Conservation (phyloP, 2,888 invertebrate genomes). For the Metellina segmentata region DNA sequence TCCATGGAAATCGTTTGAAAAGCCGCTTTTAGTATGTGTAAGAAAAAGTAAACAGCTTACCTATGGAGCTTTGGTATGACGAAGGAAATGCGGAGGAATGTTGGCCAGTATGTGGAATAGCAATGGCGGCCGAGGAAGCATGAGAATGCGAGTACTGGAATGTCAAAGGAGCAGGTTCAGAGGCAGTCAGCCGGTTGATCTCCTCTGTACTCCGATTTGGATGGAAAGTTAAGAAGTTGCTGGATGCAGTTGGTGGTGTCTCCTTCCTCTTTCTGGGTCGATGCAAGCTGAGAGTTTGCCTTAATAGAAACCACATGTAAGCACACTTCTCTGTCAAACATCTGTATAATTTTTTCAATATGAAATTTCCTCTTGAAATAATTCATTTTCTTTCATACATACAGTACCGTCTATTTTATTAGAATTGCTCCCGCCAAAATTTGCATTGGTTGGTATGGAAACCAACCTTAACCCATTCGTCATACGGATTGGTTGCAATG, state of each 20-base stretch:
- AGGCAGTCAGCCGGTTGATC: conserved; percentile 62
- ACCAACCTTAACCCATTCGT: too few relatives aligned
- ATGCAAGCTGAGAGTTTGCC: conserved; percentile 77
- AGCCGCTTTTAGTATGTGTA: not conserved
- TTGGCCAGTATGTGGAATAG: conserved; percentile 59
- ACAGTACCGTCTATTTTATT: too few relatives aligned
- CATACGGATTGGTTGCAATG: too few relatives aligned
- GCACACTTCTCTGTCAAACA: too few relatives aligned
- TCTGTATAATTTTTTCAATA: too few relatives aligned
- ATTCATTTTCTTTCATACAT: too few relatives aligned
- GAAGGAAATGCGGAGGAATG: conserved; percentile 27
- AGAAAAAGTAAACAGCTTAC: conserved; percentile 2
- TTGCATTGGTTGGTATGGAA: too few relatives aligned
- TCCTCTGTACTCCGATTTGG: conserved; percentile 71
- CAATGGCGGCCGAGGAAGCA: conserved; percentile 77
- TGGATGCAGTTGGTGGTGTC: conserved; percentile 48
- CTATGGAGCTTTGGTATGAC: conserved; percentile 63
- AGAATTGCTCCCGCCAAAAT: too few relatives aligned
- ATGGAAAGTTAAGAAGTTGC: not conserved
- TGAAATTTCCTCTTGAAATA: too few relatives aligned
- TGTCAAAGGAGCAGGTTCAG: conserved; percentile 48
- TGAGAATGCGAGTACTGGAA: conserved; percentile 53
- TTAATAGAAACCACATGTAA: conserved; percentile 15
- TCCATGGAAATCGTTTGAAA: not conserved
- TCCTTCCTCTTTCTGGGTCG: conserved; percentile 72